Evolutionary conservation across 2,888 invertebrate species (phyloP).

Genomic region (Anticlea derivata): DNA sequence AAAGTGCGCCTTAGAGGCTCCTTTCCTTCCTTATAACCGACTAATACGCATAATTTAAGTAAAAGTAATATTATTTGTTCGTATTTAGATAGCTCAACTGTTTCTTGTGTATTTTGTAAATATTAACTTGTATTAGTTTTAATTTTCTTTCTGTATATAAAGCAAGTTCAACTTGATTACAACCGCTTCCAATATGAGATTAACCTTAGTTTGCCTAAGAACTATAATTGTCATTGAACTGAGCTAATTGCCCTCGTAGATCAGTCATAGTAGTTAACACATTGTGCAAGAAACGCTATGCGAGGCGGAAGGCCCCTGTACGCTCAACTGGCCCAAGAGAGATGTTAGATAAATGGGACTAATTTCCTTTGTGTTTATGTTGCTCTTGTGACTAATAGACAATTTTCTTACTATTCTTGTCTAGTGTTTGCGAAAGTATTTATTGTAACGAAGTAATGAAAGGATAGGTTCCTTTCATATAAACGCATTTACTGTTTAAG

Average conservation of each 20-base stretch:
- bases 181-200: background rate
- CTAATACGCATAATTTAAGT: no score
- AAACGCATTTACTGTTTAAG: no score
- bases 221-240: background rate
- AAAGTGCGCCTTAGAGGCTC: no score
- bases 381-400: conserved; percentile 25
- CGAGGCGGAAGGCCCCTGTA: conserved; percentile 1
- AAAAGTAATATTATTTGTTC: no score
- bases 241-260: background rate
- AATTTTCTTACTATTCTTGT: background rate
- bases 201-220: background rate
- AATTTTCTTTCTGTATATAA: no score
- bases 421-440: background rate
- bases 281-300: background rate
- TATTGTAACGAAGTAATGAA: no score
- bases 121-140: no score
- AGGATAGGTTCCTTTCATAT: no score
- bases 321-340: conserved; percentile 20
- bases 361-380: conserved; percentile 24
- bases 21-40: no score
- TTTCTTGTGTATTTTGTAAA: no score
- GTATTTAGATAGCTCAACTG: no score
- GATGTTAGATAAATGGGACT: conserved; percentile 21
- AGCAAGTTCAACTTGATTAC: no score
- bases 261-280: conserved; percentile 1